Base-by-base conservation (phyloP, 2,888 invertebrate species). In the Diogma glabrata region DNA sequence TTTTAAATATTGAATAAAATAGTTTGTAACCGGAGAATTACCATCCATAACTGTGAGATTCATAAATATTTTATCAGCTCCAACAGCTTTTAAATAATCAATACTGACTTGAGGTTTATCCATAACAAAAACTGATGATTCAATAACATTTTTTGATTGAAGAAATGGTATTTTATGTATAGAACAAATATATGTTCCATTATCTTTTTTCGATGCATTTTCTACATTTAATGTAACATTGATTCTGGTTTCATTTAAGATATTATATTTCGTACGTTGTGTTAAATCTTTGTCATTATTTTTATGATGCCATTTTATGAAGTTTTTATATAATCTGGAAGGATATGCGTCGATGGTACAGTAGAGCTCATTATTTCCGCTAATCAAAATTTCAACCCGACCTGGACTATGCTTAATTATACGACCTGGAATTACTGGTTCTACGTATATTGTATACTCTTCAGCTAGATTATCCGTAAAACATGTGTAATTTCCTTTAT, bases 41-140 rank as follows among this genome's bases (percentile, higher is more conserved):
- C 85, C 85, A 54, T 82, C 77, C 53, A 81, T 78, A 0, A 87
- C 76, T 0, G 87, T 88, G 89, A 90, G 90, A 63, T 88, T 89
- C 1, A 90, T 64, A 65, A 78, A 91, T 43, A 91, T 78, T 64
- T 82, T 80, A 7, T 78, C 76, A 1, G 80, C 78, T 49, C 84
- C 87, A 16, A 90, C 84, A 0, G 86, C 79, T 64, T 84, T 84
- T 0, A 83, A 79, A 53, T 78, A 78, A 59, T 84, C 82, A 55
- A 88, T 78, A 47, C 71, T 75, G 1, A 88, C 75, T 63, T 79
- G 77, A 0, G 90, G 89, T 52, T 76, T 75, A 57, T 84, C 83
- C 57, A 80, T 73, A 0, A 88, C 82, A 33, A 77, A 69, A 0
- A 85, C 61, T 3, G 67, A 78, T 33, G 67, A 65, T 51, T 67